These are phyloP conservation scores for Lipotes vexillifer DNA, from an alignment of 2,113 vertebrate genomes.

Conservation along the genomic window DNA sequence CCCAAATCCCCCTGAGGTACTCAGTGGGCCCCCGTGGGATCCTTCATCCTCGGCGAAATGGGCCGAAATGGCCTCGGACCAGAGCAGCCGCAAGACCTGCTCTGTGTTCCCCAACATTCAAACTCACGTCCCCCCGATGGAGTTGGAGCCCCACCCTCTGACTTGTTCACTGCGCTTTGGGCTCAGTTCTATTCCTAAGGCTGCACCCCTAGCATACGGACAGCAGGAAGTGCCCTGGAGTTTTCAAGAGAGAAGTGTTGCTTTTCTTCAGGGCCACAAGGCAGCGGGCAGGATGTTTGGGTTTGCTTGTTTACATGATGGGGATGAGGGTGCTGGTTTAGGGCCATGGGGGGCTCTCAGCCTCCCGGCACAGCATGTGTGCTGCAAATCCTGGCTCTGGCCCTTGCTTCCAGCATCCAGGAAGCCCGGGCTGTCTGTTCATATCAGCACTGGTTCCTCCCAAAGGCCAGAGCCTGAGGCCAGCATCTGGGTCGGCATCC, in stretches of 20 bases:
- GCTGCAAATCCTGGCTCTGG: not conserved
- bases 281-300: not conserved
- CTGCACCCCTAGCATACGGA: accelerated
- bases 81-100: not conserved
- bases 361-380: accelerated
- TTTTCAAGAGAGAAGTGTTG: not conserved
- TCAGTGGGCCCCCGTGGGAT: too few relatives aligned
- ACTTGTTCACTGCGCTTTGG: accelerated
- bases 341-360: not conserved
- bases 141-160: accelerated
- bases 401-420: not conserved
- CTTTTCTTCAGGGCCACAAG: too few relatives aligned
- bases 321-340: not conserved
- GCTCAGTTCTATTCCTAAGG: accelerated
- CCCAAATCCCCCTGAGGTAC: not conserved
- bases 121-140: not conserved
- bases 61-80: not conserved
- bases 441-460: not conserved
- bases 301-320: not conserved
- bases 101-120: not conserved
- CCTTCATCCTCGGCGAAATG: not conserved
- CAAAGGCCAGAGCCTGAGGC: not conserved
- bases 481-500: not conserved
- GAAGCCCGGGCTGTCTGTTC: not conserved
- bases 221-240: not conserved